phyloP scores from a whole-genome alignment of 2,888 invertebrate species.

The Baccha elongata region DNA sequence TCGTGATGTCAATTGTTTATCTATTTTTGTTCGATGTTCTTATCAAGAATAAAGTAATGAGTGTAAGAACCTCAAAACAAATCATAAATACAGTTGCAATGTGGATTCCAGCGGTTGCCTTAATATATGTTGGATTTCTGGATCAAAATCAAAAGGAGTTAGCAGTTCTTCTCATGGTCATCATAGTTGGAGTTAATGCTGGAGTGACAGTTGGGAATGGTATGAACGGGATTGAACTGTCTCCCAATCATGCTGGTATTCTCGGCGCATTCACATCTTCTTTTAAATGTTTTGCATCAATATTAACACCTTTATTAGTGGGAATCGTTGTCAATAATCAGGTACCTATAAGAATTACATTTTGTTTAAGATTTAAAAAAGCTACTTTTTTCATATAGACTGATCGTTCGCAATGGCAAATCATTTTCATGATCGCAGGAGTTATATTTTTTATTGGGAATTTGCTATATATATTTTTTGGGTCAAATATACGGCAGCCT shows the following conservation, averaged over 20 bases:
- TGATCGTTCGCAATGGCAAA: constrained; percentile 87
- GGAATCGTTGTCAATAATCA: constrained; percentile 83
- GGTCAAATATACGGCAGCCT: constrained; percentile 85
- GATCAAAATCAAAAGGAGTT: constrained; percentile 79
- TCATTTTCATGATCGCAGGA: constrained; percentile 88
- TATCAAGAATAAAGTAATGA: constrained; percentile 79
- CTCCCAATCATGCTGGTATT: constrained; percentile 86
- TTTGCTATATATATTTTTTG: constrained; percentile 87
- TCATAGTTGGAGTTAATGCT: constrained; percentile 83
- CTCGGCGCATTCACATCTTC: constrained; percentile 87
- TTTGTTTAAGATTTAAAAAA: too few species aligned
- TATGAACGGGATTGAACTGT: constrained; percentile 85
- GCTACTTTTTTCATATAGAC: constrained; percentile 63
- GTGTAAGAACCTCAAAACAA: constrained; percentile 78
- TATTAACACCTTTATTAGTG: constrained; percentile 85
- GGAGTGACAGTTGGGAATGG: constrained; percentile 81
- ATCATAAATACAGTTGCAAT: constrained; percentile 79
- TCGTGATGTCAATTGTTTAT: constrained; percentile 82
- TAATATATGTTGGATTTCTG: constrained; percentile 83
- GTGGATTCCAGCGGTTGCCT: constrained; percentile 83
- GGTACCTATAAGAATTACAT: constrained; percentile 77
- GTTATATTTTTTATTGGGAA: constrained; percentile 87
- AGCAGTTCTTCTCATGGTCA: constrained; percentile 83
- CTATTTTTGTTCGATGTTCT: constrained; percentile 82
- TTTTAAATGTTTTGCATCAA: constrained; percentile 84